Base-by-base conservation (phyloP, 2,113 vertebrate species). In the Eptatretus burgeri region DNA sequence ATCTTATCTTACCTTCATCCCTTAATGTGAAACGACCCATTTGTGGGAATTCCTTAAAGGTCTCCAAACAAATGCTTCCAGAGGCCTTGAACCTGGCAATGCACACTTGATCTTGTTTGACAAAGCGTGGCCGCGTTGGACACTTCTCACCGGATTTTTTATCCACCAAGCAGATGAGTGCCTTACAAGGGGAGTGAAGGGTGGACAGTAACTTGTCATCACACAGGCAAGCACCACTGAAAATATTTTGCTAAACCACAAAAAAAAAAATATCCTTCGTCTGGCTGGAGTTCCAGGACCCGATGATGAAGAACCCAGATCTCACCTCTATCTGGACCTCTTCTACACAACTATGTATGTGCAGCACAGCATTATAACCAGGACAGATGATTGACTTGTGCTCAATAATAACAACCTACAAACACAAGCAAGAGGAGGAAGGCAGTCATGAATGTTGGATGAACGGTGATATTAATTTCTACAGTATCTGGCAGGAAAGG, bases 351-450 rank as follows among this genome's bases (percentile, higher is more conserved):
- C 87, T 94, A 71, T 98, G 91, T 73, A 98, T 93, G 76, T 98
- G 91, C 71, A 98, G 79, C 69, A 98, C 89, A 68, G 89, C 91
- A 69, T 98, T 94, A 71, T 98, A 98, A 72, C 89, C 89, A 64
- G 91, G 91, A 74, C 91, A 98, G 73, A 98, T 98, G 76, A 98
- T 94, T 70, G 91, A 98, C 74, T 98, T 98, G 81, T 96, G 89
- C 78, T 98, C 91, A 71, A 94, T 96, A 74, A 96, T 94, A 74
- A 96, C 85, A 70, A 94, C 95, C 86, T 98, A 76, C 63, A 76
- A 75, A 74, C 74, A 63, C 49, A 66, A 52, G 20, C 14, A 49
- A 41, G 27, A 7, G 27, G 27, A 41, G 27, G 27, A 41, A 41
- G 27, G 27, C 27, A 41, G 27, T 41, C 27, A 41, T 41, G 27